A percentile compares a stretch with the other conserved stretches of the same genome.
These are phyloP conservation scores for Progne subis DNA, from an alignment of 2,113 vertebrate species.

Conservation along the genomic window DNA sequence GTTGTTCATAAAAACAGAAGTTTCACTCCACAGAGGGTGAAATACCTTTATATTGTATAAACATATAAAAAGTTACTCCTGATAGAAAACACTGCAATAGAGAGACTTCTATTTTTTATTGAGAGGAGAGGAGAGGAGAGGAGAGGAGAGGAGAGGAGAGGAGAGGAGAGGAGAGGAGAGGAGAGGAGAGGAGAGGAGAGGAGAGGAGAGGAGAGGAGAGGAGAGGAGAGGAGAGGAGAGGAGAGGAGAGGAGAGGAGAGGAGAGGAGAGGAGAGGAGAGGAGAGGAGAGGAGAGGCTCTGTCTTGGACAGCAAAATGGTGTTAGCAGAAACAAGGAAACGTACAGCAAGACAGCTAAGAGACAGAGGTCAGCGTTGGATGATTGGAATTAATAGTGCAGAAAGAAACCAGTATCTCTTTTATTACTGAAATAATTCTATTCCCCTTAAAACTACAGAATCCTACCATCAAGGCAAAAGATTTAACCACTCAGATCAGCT, in stretches of 20 bases:
- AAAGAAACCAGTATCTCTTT: not conserved
- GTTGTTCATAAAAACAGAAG: not conserved
- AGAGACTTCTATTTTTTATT: not conserved
- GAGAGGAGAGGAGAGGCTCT: not conserved
- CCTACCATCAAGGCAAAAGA: not conserved
- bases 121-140: too few species aligned
- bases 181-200: too few species aligned
- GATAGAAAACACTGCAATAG: not conserved
- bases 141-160: not conserved
- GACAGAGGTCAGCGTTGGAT: not conserved
- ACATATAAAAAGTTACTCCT: not conserved
- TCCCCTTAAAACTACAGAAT: not conserved
- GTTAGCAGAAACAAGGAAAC: not conserved
- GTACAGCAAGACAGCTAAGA: not conserved
- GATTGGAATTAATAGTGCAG: not conserved
- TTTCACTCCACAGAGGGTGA: not conserved
- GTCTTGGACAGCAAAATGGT: not conserved
- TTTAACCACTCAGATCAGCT: not conserved
- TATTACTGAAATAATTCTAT: not conserved
- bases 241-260: not conserved
- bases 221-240: too few species aligned
- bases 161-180: too few species aligned
- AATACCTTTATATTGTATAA: not conserved
- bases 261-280: too few species aligned
- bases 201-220: too few species aligned